Evolutionary conservation across 2,888 invertebrate species (phyloP).

Genomic region (Ptychoptera contaminata): DNA sequence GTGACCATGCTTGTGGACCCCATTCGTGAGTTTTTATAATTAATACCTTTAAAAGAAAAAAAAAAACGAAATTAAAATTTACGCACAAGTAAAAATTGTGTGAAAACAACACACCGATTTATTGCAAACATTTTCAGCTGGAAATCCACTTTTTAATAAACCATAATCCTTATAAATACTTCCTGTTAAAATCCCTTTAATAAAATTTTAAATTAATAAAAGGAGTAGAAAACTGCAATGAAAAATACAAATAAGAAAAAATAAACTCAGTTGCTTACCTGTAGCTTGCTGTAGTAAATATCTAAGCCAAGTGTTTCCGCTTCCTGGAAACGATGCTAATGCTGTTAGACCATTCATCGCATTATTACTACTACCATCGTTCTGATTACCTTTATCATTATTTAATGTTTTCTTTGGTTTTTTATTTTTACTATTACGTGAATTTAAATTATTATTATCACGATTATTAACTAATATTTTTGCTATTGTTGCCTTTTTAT

Average conservation of each 20-base stretch:
- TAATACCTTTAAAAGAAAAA: conserved; percentile 30
- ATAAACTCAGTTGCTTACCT: conserved; percentile 30
- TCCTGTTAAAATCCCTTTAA: conserved; percentile 59
- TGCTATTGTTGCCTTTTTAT: not conserved
- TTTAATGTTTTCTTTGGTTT: too few species aligned
- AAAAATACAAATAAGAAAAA: not conserved
- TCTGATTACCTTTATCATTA: not conserved
- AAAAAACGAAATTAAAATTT: not conserved
- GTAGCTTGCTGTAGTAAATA: conserved; percentile 65
- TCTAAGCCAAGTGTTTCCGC: conserved; percentile 70
- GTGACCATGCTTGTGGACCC: conserved; percentile 39
- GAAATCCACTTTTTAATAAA: conserved; percentile 60
- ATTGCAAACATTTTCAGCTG: conserved; percentile 59
- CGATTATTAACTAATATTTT: not conserved
- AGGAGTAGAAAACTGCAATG: too few species aligned
- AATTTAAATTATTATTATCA: too few species aligned
- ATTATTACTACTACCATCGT: not conserved
- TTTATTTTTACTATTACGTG: too few species aligned
- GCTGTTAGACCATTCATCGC: conserved; percentile 30
- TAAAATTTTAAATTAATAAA: conserved; percentile 12
- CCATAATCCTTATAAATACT: conserved; percentile 72
- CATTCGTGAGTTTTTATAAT: conserved; percentile 69
- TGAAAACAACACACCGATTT: conserved; percentile 36
- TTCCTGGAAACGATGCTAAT: conserved; percentile 66
- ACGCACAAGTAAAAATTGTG: not conserved